Conservation (phyloP, 2,797 vertebrate species). For the Lutjanus campechanus region DNA sequence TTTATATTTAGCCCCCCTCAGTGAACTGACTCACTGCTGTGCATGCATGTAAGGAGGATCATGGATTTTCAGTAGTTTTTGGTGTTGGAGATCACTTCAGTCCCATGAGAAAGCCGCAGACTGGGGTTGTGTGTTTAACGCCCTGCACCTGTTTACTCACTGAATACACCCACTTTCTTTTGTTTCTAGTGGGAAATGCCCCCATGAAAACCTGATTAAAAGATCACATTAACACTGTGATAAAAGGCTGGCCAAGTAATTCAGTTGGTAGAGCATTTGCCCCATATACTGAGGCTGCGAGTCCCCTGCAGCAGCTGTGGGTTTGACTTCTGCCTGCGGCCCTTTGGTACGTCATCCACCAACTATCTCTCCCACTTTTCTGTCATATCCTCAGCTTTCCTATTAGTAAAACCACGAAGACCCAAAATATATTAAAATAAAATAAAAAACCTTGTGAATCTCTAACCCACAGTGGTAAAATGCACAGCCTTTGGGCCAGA, state of each 20-base stretch:
- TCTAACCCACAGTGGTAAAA: too few relatives aligned
- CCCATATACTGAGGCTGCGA: too few relatives aligned
- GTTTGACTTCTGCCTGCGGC: too few relatives aligned
- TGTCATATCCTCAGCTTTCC: too few relatives aligned
- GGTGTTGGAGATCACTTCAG: slow-evolving; percentile 21
- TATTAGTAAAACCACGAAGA: too few relatives aligned
- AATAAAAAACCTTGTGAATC: too few relatives aligned
- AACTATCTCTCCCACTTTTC: too few relatives aligned
- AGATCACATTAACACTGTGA: slow-evolving; percentile 14
- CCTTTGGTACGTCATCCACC: too few relatives aligned
- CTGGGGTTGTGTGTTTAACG: slow-evolving; percentile 9
- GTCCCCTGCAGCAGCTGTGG: too few relatives aligned
- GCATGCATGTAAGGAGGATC: slow-evolving; percentile 27
- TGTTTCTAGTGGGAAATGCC: background rate
- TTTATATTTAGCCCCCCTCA: slow-evolving; percentile 48
- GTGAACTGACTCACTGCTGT: slow-evolving; percentile 45
- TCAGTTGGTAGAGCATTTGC: too few relatives aligned
- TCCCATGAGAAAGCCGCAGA: background rate
- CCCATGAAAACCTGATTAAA: background rate
- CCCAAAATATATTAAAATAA: too few relatives aligned
- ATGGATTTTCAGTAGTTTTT: slow-evolving; percentile 30
- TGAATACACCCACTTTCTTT: background rate
- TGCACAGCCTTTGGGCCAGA: too few relatives aligned
- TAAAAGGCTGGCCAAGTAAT: background rate
- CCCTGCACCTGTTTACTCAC: background rate